Base-by-base conservation (phyloP, 2,888 invertebrate genomes). In the Platerodrilus igneus region DNA sequence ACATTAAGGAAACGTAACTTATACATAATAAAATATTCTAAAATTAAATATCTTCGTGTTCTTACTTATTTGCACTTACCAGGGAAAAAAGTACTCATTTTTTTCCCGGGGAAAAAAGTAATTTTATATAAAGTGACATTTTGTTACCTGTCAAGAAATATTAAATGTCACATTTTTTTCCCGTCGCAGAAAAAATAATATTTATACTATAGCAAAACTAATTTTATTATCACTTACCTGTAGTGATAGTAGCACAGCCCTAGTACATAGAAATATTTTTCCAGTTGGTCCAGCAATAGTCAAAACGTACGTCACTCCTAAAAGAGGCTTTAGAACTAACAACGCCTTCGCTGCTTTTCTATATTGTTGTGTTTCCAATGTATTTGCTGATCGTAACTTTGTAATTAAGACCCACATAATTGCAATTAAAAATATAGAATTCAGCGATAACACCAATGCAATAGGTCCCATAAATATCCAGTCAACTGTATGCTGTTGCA, bases 381-480 rank as follows among this genome's bases (percentile, higher is more conserved):
- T 88, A 61, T 90, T 91, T 9, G 93, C 87, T 11, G 93, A 92
- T 30, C 92, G 79, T 3, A 94, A 76, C 61, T 95, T 94, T 17
- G 92, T 93, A 61, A 95, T 92, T 48, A 95, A 74, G 32, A 94
- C 91, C 83, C 90, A 87, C 86, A 92, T 88, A 55, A 92, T 89
- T 72, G 79, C 79, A 55, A 86, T 71, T 43, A 90, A 77, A 68
- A 90, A 90, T 56, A 86, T 75, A 31, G 84, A 76, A 72, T 93
- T 92, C 53, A 90, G 78, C 37, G 83, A 78, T 16, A 94, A 78
- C 6, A 92, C 89, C 13, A 77, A 70, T 47, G 92, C 77, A 2
- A 89, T 87, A 0, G 93, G 92, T 1, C 78, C 82, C 62, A 89
- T 86, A 65, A 86, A 88, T 54, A 93, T 84, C 86, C 89, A 92